Percentiles rank a stretch among this genome's conserved stretches.
phyloP scores from a whole-genome alignment of 2,888 invertebrate genomes.

The Lasius fuliginosus region DNA sequence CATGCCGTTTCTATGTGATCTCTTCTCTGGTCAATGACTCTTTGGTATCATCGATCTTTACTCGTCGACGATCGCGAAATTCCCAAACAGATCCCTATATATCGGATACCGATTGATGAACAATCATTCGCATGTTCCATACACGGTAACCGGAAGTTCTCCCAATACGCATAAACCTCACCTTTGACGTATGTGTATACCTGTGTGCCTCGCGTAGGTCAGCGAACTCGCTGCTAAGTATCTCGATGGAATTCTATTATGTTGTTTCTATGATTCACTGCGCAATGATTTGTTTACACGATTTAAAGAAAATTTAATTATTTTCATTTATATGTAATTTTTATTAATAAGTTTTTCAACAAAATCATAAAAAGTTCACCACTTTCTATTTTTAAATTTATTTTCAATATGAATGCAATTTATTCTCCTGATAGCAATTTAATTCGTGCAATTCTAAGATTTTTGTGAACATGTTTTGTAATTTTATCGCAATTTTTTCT shows the following conservation, averaged over 20 bases:
- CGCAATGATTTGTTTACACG: not conserved
- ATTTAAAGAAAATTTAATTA: not conserved
- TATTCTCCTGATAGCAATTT: not conserved
- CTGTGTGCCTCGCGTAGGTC: conserved; percentile 69
- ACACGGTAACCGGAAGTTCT: conserved; percentile 75
- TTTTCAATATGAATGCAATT: not conserved
- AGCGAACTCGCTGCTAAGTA: conserved; percentile 71
- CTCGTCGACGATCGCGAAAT: conserved; percentile 5
- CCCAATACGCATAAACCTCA: conserved; percentile 62
- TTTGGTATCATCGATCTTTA: not conserved
- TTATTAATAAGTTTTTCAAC: not conserved
- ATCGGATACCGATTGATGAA: conserved; percentile 66
- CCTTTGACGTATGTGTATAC: conserved; percentile 54
- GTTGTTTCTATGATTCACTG: conserved; percentile 12
- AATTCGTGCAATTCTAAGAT: not conserved
- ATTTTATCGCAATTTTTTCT: conserved; percentile 11
- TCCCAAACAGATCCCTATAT: not conserved
- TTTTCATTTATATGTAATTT: not conserved
- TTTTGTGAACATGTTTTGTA: not conserved
- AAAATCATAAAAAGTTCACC: not conserved
- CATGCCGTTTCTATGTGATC: not conserved
- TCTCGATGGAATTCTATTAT: conserved; percentile 77
- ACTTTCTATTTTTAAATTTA: not conserved
- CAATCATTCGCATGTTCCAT: conserved; percentile 60
- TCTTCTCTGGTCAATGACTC: not conserved